A percentile compares a stretch with the other conserved stretches of the same genome.
Evolutionary conservation across 2,888 invertebrate genomes (phyloP).

Genomic region (Drosophila birchii): DNA sequence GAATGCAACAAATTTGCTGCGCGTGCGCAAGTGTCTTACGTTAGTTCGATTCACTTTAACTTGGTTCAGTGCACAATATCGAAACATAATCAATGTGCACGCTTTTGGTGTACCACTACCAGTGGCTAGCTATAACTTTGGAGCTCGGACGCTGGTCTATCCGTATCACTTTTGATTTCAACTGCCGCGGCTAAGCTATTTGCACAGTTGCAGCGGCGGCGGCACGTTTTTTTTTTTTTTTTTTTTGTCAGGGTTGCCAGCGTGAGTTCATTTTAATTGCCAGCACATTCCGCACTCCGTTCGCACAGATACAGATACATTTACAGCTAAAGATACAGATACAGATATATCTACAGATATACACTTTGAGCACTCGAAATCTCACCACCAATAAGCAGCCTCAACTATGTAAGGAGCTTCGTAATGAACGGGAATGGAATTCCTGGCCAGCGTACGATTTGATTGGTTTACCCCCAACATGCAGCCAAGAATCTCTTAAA

Average conservation of each 20-base stretch:
- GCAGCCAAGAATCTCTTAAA: conserved; percentile 7
- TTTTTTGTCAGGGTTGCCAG: conserved; percentile 50
- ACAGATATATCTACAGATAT: neutral
- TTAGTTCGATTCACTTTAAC: conserved; percentile 12
- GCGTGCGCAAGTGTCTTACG: conserved; percentile 58
- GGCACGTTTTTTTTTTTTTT: conserved; percentile 27
- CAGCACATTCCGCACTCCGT: conserved; percentile 65
- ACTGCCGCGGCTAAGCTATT: conserved; percentile 21
- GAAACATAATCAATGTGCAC: conserved; percentile 48
- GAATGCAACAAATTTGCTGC: conserved; percentile 69
- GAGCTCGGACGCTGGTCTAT: conserved; percentile 27
- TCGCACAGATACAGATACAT: neutral
- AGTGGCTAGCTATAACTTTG: conserved; percentile 23
- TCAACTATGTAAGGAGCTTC: conserved; percentile 29
- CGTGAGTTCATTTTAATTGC: conserved; percentile 79
- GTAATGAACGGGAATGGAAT: conserved; percentile 27
- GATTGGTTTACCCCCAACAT: conserved; percentile 20
- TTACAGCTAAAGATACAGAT: neutral
- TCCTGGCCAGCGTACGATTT: conserved; percentile 23
- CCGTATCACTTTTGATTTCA: conserved; percentile 53
- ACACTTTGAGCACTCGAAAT: conserved; percentile 1
- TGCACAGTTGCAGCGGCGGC: conserved; percentile 57
- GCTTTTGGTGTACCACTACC: conserved; percentile 43
- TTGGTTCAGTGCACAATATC: conserved; percentile 1
- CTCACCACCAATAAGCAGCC: conserved; percentile 9